Evolutionary conservation across 1,140 invertebrate genomes (phyloP).

Genomic region (Geopemphigus sp.): DNA sequence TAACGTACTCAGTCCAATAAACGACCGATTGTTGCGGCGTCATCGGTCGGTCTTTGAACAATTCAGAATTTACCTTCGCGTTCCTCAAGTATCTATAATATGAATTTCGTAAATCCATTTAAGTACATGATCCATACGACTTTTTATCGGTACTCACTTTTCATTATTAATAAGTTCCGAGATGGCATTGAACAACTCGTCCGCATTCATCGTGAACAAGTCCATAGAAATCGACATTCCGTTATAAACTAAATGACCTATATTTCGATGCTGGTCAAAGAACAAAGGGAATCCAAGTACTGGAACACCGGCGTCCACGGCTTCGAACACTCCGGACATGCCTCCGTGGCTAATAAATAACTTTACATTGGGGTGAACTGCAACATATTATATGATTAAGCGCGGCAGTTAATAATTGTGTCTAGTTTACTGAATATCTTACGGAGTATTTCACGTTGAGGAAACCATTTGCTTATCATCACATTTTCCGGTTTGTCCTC

Average conservation of each 20-base stretch:
- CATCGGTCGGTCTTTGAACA: too few relatives aligned
- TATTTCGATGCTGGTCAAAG: constrained; percentile 62
- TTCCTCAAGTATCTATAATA: too few relatives aligned
- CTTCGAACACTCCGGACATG: constrained; percentile 67
- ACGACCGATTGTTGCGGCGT: too few relatives aligned
- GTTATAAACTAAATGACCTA: constrained; percentile 52
- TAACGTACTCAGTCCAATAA: too few relatives aligned
- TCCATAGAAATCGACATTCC: constrained; percentile 55
- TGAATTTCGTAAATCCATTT: too few relatives aligned
- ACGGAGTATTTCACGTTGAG: constrained; percentile 56
- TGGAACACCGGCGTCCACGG: constrained; percentile 67
- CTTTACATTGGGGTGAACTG: constrained; percentile 66
- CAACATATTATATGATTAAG: background rate
- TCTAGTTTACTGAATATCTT: background rate
- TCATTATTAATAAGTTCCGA: constrained; percentile 2
- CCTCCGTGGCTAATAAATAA: constrained; percentile 72
- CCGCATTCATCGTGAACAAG: constrained; percentile 55
- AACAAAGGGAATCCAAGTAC: too few relatives aligned
- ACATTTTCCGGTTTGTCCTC: constrained; percentile 59
- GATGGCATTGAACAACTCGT: constrained; percentile 39
- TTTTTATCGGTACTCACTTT: too few relatives aligned
- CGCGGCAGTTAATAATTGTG: too few relatives aligned
- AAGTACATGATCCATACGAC: too few relatives aligned
- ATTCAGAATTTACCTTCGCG: too few relatives aligned
- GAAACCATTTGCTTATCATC: constrained; percentile 56